Conservation (phyloP, 2,888 invertebrate species). For the Ischnura elegans region DNA sequence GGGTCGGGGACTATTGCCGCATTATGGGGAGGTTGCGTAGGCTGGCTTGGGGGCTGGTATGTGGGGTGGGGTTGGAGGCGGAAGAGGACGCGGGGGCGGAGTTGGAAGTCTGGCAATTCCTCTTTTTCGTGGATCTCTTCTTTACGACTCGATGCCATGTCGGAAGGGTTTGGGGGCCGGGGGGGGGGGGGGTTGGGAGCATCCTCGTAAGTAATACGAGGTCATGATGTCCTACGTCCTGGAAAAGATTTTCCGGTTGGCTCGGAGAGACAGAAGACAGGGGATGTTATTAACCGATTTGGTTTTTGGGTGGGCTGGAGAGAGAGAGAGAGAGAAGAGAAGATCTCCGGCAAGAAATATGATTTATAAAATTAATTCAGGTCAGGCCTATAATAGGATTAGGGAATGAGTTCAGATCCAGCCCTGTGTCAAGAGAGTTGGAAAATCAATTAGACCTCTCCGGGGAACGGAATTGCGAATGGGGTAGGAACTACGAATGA, state of each 20-base stretch:
- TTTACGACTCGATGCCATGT: not conserved
- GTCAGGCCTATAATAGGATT: constrained; percentile 35
- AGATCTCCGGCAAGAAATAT: not conserved
- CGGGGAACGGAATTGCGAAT: not conserved
- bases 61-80: not conserved
- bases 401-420: not conserved
- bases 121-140: not conserved
- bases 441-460: constrained; percentile 34
- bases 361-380: constrained; percentile 35
- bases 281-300: constrained; percentile 24
- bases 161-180: not conserved
- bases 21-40: not conserved
- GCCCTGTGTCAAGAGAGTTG: constrained; percentile 27
- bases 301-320: not conserved
- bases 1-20: constrained; percentile 12
- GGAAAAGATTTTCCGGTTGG: constrained; percentile 33
- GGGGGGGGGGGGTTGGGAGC: too few relatives aligned
- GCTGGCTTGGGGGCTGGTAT: not conserved
- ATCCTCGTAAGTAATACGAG: not conserved
- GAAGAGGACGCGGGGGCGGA: not conserved
- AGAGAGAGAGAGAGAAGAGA: not conserved
- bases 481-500: not conserved
- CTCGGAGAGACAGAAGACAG: constrained; percentile 20
- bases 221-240: constrained; percentile 33
- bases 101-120: not conserved